Percentiles rank a stretch among this genome's conserved stretches.
phyloP scores from a whole-genome alignment of 1,140 invertebrate genomes.

The Gryon sp. region DNA sequence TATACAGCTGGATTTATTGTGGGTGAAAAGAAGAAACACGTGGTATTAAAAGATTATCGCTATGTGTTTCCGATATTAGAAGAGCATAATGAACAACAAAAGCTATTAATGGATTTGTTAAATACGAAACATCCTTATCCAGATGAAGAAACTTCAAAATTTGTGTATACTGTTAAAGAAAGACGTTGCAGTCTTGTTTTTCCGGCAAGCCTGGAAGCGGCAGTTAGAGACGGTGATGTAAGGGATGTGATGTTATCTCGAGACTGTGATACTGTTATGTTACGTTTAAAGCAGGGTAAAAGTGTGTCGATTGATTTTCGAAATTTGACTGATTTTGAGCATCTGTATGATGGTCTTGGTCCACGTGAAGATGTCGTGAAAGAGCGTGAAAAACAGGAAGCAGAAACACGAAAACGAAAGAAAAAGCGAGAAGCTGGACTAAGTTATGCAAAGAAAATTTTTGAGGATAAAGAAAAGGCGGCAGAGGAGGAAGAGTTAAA shows the following conservation, averaged over 20 bases:
- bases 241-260: conserved; percentile 87
- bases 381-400: conserved; percentile 82
- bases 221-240: conserved; percentile 87
- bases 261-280: conserved; percentile 85
- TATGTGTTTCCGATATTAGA: conserved; percentile 87
- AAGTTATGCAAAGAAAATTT: conserved; percentile 85
- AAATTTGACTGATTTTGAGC: conserved; percentile 81
- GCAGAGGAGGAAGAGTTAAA: conserved; percentile 81
- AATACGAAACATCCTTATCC: conserved; percentile 80
- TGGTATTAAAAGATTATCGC: conserved; percentile 84
- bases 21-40: conserved; percentile 83
- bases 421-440: conserved; percentile 81
- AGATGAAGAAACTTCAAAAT: conserved; percentile 81
- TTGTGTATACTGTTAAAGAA: conserved; percentile 88
- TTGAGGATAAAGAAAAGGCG: conserved; percentile 87
- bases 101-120: conserved; percentile 82
- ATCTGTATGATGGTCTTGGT: conserved; percentile 84
- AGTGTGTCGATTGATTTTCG: conserved; percentile 86
- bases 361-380: conserved; percentile 82
- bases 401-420: conserved; percentile 80
- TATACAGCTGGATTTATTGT: conserved; percentile 80
- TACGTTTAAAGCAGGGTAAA: conserved; percentile 86
- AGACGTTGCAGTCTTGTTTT: conserved; percentile 87
- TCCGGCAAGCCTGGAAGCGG: conserved; percentile 86
- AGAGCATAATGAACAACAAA: conserved; percentile 83